These are phyloP conservation scores for Imbricaverruca yamaguchii DNA, from an alignment of 2,888 invertebrate genomes.

Conservation along the genomic window DNA sequence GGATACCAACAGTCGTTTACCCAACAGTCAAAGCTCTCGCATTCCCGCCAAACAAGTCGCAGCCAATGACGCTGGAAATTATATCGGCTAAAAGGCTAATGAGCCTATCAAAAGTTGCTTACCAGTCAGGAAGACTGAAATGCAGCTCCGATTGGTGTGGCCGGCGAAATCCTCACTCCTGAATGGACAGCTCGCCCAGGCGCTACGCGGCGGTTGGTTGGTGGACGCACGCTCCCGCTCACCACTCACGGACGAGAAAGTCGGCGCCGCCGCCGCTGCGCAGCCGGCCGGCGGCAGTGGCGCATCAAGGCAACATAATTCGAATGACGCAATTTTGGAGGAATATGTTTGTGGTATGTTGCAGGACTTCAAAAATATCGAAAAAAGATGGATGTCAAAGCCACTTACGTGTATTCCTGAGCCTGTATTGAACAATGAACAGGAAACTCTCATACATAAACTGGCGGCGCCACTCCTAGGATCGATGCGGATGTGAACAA, in stretches of 20 bases:
- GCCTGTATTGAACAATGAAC: neutral
- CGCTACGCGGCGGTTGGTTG: constrained; percentile 3
- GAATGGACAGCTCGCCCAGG: neutral
- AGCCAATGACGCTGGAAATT: constrained; percentile 15
- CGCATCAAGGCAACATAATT: neutral
- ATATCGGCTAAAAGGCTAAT: constrained; percentile 15
- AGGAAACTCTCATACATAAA: neutral
- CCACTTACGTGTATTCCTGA: neutral
- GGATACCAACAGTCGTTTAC: neutral
- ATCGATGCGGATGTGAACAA: neutral
- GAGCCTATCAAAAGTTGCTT: constrained; percentile 20
- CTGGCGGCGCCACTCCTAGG: neutral
- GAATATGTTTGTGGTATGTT: too few species aligned
- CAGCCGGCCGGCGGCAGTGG: neutral
- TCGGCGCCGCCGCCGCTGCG: constrained; percentile 1
- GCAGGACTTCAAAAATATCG: too few species aligned
- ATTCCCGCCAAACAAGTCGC: neutral
- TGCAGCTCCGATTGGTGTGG: constrained; percentile 19
- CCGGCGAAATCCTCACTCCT: constrained; percentile 14
- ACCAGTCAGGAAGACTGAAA: constrained; percentile 12
- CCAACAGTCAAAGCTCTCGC: neutral
- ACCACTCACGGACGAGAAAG: constrained; percentile 15
- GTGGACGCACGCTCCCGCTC: neutral
- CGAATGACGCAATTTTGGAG: neutral
- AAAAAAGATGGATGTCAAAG: neutral